Evolutionary conservation across 2,888 invertebrate species (phyloP).

Genomic region (Blomia tropicalis): DNA sequence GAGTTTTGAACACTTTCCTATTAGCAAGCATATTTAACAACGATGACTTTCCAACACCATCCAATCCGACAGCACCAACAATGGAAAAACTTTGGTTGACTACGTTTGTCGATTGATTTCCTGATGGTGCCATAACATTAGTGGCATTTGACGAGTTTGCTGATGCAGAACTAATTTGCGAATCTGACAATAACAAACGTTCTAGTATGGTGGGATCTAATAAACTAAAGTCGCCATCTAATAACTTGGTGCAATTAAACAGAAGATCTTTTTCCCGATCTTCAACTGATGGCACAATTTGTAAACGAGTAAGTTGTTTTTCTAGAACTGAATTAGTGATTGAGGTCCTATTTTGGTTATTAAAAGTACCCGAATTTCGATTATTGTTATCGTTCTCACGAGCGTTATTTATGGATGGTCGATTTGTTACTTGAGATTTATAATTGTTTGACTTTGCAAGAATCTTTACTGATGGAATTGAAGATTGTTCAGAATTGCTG

Average conservation of each 20-base stretch:
- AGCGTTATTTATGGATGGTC: background rate
- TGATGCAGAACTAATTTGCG: too few relatives aligned
- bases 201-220: background rate
- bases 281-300: constrained; percentile 6
- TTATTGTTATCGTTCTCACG: background rate
- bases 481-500: background rate
- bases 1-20: constrained; percentile 24
- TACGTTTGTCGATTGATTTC: too few relatives aligned
- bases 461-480: constrained; percentile 8
- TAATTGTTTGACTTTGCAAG: constrained; percentile 1
- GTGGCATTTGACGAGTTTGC: background rate
- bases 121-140: background rate
- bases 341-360: background rate
- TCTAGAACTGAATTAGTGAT: background rate
- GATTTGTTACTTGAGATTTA: background rate
- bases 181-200: background rate
- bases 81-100: constrained; percentile 25
- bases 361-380: background rate
- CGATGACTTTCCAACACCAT: constrained; percentile 26
- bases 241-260: background rate
- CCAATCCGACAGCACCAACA: constrained; percentile 24
- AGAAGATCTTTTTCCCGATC: background rate
- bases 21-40: constrained; percentile 24
- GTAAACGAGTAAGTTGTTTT: background rate
- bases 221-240: constrained; percentile 3